Base-by-base conservation (phyloP, 2,797 vertebrate species). In the Enteromius radiatus region DNA sequence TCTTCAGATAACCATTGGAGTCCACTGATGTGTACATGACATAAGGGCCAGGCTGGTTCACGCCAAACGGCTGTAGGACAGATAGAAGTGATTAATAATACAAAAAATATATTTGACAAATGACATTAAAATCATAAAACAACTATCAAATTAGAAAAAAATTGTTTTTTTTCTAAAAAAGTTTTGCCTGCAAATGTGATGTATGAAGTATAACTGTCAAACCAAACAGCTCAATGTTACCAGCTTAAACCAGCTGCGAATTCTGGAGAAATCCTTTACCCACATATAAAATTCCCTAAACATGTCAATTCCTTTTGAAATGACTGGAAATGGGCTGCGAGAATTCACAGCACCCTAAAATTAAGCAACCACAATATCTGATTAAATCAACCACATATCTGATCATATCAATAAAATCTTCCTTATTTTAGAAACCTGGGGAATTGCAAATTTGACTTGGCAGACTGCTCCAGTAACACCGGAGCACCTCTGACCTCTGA, bases 41-140 rank as follows among this genome's bases (percentile, higher is more conserved):
- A 80, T 99, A 99, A 21, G 98, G 97, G 74, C 98, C 98, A 1
- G 98, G 98, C 85, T 99, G 98, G 88, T 99, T 99, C 47, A 99
- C 98, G 82, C 98, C 98, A 28, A 98, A 98, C n/a, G 97, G 98
- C 97, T 99, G 91, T 83, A 43, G 82, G 43, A 78, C 64, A 84
- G 1, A 86, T 15, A 47, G 21, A 77, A 15, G 36, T 17, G 26
- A 28, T 82, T 87, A 33, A 88, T 1, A 28, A 81, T 49, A 80
- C 75, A 43, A 36, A 1, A 45, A 28, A 14, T 26, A 5, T 4
- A 23, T 11, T 41, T 67, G 14, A 17, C 38, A 67, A 21, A 26
- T n/a, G 3, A 2, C 36, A 21, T 59, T 70, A 59, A 21, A 45
- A 45, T 19, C 43, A 47, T 33, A 67, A 26, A 78, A n/a, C 4